Conservation (phyloP, 2,888 invertebrate species). For the Xestia rhomboidea region DNA sequence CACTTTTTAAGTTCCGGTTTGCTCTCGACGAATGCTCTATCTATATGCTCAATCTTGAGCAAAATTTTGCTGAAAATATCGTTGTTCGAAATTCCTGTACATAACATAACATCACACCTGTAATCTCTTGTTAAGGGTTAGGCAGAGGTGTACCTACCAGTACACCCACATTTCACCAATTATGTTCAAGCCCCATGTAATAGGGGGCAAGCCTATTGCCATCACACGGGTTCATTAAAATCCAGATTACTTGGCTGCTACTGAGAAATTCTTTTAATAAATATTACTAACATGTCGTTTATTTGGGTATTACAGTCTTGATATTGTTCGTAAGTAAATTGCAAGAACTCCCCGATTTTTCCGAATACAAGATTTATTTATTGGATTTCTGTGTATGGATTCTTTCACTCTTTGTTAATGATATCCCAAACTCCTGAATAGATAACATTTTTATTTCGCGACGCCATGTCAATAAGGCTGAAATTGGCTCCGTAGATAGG, state of each 20-base stretch:
- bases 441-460: not conserved
- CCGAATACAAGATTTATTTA: conserved; percentile 8
- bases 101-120: not conserved
- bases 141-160: not conserved
- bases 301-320: not conserved
- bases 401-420: conserved; percentile 2
- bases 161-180: not conserved
- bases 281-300: not conserved
- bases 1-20: not conserved
- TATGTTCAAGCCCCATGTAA: not conserved
- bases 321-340: not conserved
- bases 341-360: not conserved
- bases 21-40: not conserved
- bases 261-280: not conserved
- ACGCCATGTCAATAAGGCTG: not conserved
- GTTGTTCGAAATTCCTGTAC: not conserved
- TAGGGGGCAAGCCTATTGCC: not conserved
- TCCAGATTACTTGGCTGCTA: not conserved
- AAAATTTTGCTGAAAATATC: not conserved
- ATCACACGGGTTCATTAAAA: not conserved
- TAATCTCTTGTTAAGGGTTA: not conserved
- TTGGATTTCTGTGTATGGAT: not conserved
- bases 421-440: not conserved
- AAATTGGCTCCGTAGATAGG: not conserved
- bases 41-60: not conserved